These are phyloP conservation scores for Clunio marinus DNA, from an alignment of 2,888 invertebrate species.

Conservation along the genomic window DNA sequence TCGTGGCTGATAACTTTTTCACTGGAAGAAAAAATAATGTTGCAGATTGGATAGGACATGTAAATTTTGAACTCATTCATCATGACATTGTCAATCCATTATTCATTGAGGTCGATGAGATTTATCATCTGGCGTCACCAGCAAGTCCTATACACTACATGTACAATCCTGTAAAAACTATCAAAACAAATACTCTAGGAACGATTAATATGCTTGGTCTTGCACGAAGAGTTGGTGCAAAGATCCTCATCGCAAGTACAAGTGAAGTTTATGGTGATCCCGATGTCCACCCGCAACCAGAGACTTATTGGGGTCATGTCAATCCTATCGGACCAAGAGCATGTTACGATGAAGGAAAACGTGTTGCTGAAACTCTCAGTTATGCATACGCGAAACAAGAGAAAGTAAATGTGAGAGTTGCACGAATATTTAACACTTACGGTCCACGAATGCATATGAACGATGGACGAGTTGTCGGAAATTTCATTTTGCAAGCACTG, in stretches of 20 bases:
- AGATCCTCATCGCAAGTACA: conserved; percentile 92
- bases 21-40: conserved; percentile 96
- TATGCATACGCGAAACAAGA: conserved; percentile 98
- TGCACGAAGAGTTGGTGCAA: conserved; percentile 88
- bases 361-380: conserved; percentile 91
- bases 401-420: conserved; percentile 89
- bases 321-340: conserved; percentile 96
- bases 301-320: conserved; percentile 98
- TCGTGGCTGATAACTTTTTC: conserved; percentile 97
- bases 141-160: conserved; percentile 99
- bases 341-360: conserved; percentile 99
- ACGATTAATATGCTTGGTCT: conserved; percentile 90
- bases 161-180: conserved; percentile 99
- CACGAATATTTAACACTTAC: conserved; percentile 97
- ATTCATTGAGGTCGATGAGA: conserved; percentile 95
- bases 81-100: conserved; percentile 98
- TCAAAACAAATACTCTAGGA: conserved; percentile 97
- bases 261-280: conserved; percentile 99
- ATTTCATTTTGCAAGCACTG: conserved; percentile 95
- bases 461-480: conserved; percentile 97
- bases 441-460: conserved; percentile 99
- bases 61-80: conserved; percentile 97
- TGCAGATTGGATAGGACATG: conserved; percentile 98
- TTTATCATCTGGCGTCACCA: conserved; percentile 97
- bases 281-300: conserved; percentile 94